phyloP scores from a whole-genome alignment of 2,113 vertebrate genomes.

The Etia nguti region DNA sequence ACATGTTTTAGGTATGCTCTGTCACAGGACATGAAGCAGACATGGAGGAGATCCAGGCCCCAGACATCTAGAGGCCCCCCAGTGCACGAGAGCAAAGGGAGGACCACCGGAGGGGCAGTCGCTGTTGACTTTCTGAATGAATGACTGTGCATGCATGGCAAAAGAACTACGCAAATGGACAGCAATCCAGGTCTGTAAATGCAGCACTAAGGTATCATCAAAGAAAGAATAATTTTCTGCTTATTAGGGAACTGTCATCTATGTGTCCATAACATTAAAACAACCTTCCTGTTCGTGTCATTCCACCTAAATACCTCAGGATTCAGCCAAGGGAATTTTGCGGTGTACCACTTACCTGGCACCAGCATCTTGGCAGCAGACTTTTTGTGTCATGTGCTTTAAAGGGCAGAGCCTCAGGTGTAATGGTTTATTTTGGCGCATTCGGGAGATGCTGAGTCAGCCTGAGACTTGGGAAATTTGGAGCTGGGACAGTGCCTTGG shows the following conservation, averaged over 20 bases:
- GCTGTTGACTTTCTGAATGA: not conserved
- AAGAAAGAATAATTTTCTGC: not conserved
- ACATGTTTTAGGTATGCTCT: not conserved
- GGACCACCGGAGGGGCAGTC: accelerated
- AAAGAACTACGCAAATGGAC: not conserved
- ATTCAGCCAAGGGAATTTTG: not conserved
- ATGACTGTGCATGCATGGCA: not conserved
- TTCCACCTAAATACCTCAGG: not conserved
- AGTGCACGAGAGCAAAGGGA: not conserved
- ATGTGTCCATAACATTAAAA: not conserved
- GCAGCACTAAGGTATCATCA: accelerated
- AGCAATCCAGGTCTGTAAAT: not conserved
- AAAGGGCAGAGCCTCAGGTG: not conserved
- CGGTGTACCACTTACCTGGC: not conserved
- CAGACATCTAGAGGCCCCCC: not conserved
- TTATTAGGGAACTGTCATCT: not conserved
- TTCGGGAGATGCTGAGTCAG: not conserved
- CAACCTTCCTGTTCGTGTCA: not conserved
- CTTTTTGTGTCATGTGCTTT: not conserved
- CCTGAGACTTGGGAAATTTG: not conserved
- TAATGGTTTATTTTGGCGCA: not conserved
- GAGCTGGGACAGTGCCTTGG: not conserved
- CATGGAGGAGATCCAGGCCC: not conserved
- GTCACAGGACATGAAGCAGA: not conserved
- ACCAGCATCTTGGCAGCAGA: not conserved